Percentiles rank a stretch among this genome's conserved stretches.
Evolutionary conservation across 2,797 vertebrate species (phyloP).

Genomic region (Numenius phaeopus): DNA sequence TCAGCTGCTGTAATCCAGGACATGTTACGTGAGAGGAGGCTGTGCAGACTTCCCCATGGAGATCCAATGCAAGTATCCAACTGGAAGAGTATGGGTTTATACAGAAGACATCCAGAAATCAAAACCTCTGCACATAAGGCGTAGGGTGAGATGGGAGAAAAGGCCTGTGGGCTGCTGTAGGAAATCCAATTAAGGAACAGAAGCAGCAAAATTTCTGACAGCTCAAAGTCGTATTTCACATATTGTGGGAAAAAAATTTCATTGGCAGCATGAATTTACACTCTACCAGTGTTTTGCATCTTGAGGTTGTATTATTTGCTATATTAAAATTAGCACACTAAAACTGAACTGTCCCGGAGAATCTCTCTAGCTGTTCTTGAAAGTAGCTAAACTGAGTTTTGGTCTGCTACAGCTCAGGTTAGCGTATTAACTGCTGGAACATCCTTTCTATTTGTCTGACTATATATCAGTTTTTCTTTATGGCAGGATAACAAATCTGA

Average conservation of each 20-base stretch:
- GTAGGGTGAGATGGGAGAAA: neutral
- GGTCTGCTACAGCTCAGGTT: neutral
- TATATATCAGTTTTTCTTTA: neutral
- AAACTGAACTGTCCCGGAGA: neutral
- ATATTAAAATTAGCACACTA: neutral
- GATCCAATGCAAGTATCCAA: neutral
- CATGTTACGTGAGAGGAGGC: neutral
- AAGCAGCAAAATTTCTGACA: neutral
- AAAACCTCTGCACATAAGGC: neutral
- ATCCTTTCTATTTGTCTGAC: neutral
- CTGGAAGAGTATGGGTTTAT: neutral
- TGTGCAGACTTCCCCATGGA: neutral
- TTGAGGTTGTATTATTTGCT: neutral
- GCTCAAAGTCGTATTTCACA: fast-evolving
- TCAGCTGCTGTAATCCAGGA: neutral
- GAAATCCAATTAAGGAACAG: neutral
- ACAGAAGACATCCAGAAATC: neutral
- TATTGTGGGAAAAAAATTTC: neutral
- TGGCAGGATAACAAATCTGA: neutral
- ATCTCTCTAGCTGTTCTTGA: neutral
- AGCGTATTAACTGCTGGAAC: neutral
- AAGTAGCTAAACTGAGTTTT: neutral
- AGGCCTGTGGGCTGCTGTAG: neutral
- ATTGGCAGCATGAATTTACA: neutral
- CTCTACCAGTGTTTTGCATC: neutral